Evolutionary conservation across 1,140 invertebrate species (phyloP).

Genomic region (Drosophila punjabiensis): DNA sequence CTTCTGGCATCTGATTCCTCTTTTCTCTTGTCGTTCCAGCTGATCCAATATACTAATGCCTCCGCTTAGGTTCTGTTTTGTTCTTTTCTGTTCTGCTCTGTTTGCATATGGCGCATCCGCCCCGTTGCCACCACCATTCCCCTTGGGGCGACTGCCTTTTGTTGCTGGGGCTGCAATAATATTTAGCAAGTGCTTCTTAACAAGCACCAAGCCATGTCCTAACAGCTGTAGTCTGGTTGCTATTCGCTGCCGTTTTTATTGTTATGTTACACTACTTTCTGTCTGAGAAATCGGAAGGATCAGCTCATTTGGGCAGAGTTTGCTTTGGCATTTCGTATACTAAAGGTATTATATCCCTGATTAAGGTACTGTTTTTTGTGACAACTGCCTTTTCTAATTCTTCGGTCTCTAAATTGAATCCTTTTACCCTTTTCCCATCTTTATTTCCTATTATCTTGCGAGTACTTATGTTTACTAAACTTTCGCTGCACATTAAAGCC

Average conservation of each 20-base stretch:
- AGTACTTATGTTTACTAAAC: slow-evolving; percentile 30
- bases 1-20: not conserved
- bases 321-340: slow-evolving; percentile 13
- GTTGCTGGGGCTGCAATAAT: slow-evolving; percentile 69
- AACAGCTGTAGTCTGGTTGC: slow-evolving; percentile 72
- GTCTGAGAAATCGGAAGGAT: not conserved
- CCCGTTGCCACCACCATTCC: not conserved
- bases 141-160: slow-evolving; percentile 17
- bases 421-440: not conserved
- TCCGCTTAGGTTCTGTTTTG: slow-evolving; percentile 13
- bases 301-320: slow-evolving; percentile 23
- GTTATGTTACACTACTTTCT: slow-evolving; percentile 53
- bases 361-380: slow-evolving; percentile 4
- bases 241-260: slow-evolving; percentile 70
- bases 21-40: slow-evolving; percentile 11
- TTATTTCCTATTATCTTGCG: slow-evolving; percentile 51
- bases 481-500: slow-evolving; percentile 81
- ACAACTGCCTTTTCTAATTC: not conserved
- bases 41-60: slow-evolving; percentile 70
- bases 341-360: slow-evolving; percentile 20
- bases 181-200: slow-evolving; percentile 81
- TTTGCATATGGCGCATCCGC: slow-evolving; percentile 46
- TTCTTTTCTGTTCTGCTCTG: slow-evolving; percentile 16
- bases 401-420: no score
- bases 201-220: slow-evolving; percentile 78